Evolutionary conservation across 2,888 invertebrate species (phyloP).

Genomic region (Eudasyphora cyanicolor): DNA sequence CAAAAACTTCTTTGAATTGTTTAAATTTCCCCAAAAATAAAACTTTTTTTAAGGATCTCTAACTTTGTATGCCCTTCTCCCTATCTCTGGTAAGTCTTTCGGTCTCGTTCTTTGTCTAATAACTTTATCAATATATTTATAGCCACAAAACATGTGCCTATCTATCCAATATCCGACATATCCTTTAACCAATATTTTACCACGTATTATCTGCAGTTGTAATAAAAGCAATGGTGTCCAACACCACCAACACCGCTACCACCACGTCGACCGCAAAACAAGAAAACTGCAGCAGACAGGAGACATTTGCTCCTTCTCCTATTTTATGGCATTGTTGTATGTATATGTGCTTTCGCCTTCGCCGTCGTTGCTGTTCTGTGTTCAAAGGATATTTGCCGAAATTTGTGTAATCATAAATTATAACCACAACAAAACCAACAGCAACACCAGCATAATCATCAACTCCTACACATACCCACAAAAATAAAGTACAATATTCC

Average conservation of each 20-base stretch:
- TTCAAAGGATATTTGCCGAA: slow-evolving; percentile 35
- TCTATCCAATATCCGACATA: neutral
- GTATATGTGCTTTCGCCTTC: neutral
- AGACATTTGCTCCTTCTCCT: slow-evolving; percentile 10
- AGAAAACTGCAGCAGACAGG: slow-evolving; percentile 9
- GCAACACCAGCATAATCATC: neutral
- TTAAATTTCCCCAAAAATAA: no score
- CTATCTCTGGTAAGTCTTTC: no score
- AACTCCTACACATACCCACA: neutral
- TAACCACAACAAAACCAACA: neutral
- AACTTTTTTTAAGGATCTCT: no score
- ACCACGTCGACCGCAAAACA: neutral
- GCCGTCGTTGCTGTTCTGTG: neutral
- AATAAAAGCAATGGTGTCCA: neutral
- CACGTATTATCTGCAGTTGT: slow-evolving; percentile 33
- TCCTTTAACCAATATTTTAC: neutral
- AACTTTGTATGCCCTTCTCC: no score
- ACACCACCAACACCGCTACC: neutral
- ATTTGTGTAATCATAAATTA: slow-evolving; percentile 42
- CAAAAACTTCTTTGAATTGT: no score
- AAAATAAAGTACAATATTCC: neutral
- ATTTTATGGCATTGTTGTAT: neutral
- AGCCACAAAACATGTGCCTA: neutral
- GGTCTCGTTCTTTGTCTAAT: neutral
- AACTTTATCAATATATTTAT: slow-evolving; percentile 40